Evolutionary conservation across 1,140 invertebrate genomes (phyloP).

Genomic region (Achroia grisella): DNA sequence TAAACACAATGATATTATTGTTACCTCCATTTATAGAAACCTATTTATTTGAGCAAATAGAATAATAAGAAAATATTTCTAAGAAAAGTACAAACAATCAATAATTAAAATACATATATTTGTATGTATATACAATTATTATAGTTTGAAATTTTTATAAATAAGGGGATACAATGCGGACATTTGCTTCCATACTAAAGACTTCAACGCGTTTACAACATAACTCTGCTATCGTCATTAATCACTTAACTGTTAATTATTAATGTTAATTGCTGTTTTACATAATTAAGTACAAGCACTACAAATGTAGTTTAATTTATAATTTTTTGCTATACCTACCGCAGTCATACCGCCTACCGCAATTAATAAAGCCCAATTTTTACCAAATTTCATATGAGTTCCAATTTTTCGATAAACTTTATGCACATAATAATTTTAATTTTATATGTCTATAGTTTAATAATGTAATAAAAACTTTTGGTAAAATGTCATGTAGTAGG

Average conservation of each 20-base stretch:
- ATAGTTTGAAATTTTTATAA: not conserved
- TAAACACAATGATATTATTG: no score
- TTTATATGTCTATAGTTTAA: no score
- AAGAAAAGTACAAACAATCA: not conserved
- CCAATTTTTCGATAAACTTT: no score
- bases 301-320: no score
- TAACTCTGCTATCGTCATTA: not conserved
- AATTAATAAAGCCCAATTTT: not conserved
- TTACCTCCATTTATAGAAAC: no score
- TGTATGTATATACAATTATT: not conserved
- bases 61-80: no score
- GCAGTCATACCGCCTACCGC: no score
- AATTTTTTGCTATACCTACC: no score
- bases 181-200: constrained; percentile 8
- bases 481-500: no score
- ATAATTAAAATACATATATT: not conserved
- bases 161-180: not conserved
- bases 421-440: no score
- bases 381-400: not conserved
- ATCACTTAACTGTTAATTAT: not conserved
- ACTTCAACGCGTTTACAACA: constrained; percentile 13
- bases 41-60: no score
- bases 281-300: not conserved
- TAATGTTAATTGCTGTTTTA: not conserved
- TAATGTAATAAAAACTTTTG: no score